These are phyloP conservation scores for Pipra filicauda DNA, from an alignment of 2,113 vertebrate species.

Conservation along the genomic window DNA sequence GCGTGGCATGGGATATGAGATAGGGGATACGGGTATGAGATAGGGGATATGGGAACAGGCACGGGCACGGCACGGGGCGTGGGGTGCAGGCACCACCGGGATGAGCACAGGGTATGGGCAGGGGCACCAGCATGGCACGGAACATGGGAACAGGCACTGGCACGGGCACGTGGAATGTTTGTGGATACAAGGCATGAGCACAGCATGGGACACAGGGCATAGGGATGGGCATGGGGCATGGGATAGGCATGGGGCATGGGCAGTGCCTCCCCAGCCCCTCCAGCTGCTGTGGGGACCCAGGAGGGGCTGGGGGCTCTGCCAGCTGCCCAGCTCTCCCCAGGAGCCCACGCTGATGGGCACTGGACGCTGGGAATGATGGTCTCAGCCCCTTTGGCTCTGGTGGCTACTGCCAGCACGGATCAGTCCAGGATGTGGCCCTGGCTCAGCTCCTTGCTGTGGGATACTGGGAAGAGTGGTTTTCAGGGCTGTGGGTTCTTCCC, in stretches of 20 bases:
- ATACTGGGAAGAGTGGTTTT: neutral
- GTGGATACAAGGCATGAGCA: neutral
- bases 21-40: no score
- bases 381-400: neutral
- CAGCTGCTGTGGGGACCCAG: neutral
- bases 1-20: neutral
- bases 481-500: neutral
- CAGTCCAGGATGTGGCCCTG: neutral
- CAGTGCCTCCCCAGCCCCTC: neutral
- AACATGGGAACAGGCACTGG: neutral
- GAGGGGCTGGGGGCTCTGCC: neutral
- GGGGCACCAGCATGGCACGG: neutral
- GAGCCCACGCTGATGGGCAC: rapidly evolving
- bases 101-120: neutral
- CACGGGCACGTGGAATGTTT: neutral
- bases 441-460: neutral
- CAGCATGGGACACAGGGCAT: no score
- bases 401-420: rapidly evolving
- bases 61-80: neutral
- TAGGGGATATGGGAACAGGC: neutral
- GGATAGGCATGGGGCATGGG: neutral
- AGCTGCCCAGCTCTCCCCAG: neutral
- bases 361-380: rapidly evolving
- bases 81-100: neutral
- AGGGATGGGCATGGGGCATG: neutral